Evolutionary conservation across 2,888 invertebrate species (phyloP), one percentile per base, ranked within the genome.

Genomic region (Resseliella maxima): DNA sequence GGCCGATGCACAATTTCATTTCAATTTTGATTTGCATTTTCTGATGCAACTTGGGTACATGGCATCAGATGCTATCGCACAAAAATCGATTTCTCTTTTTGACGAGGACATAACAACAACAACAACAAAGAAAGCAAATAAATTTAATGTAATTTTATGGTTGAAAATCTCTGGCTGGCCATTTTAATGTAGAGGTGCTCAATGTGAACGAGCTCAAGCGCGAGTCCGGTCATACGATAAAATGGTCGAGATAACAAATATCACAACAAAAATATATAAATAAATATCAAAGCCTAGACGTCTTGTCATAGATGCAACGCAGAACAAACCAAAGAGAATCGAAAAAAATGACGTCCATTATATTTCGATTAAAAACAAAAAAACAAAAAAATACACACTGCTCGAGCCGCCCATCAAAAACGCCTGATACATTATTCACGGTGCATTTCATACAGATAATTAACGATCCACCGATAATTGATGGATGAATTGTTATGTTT

Each of bases 111-210:
- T 72, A 35, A 35, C 72, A 72, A 72, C 72, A 72, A 35, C 31
- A 35, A 35, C 72, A 72, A 72, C 72, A 72, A 72, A 72, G 72
- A 72, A 72, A 72, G 72, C 72, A 72, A 72, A 72, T 72, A 72
- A 72, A 72, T 72, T 72, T 72, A 72, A 72, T 72, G 72, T 72
- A 72, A 72, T 72, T 72, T 72, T 31, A 72, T 72, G 72, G 72
- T 72, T 8, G 15, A 72, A 72, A 1, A 27, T 72, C 50, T 50
- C 24, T 59, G 59, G 31, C 1, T 35, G 3, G 31, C 1, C 72
- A 72, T 72, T 72, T 35, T 72, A 35, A 72, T 31, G 12, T 31
- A 35, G 35, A 5, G 15, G 46, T 18, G 46, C 41, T 41, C 6
- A 41, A 41, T 12, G 12, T 5, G 6, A 41, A 41, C 41, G 41